Evolutionary conservation across 1,140 invertebrate genomes (phyloP), one percentile per base, ranked within the genome.

Genomic region (Cyclina sinensis): DNA sequence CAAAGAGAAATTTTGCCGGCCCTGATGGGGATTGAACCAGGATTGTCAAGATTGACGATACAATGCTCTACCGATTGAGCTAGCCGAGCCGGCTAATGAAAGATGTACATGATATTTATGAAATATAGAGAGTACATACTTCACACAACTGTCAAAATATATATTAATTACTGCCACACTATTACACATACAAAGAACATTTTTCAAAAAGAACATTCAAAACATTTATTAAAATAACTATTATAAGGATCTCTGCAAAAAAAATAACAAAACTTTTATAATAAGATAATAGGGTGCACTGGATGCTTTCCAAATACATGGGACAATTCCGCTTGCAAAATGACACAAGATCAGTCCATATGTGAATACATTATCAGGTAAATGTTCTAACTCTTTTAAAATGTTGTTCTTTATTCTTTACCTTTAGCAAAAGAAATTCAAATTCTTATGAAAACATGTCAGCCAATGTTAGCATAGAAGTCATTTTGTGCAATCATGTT

Each of bases 231-330:
- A 24, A n/a, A 2, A 21, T 43, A 24, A 73, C 68, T 43, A 3
- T 73, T 2, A 43, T 57, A 65, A 65, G 32, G 3, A 73, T 73
- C 39, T 39, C 27, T 5, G 39, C 39, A 76, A 70, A 70, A 16
- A 16, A 35, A 76, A 51, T 43, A 76, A 76, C 39, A 39, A 51
- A 51, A 76, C 35, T 3, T 73, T 18, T 48, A 16, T 32, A 1
- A 78, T 54, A 78, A 74, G 24, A 1, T 78, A 32, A 78, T 30
- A 54, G 74, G 74, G 74, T 78, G 74, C 74, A 18, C 54, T 78
- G 74, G 74, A 78, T 35, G 35, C 48, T 78, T 24, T 78, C 74
- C 74, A 78, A 78, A 51, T 78, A 78, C 46, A 51, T 78, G 74
- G 74, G 74, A 30, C 46, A 78, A 35, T 39, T 37, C 32, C 54